Base-by-base conservation (phyloP, 30 jellyfish, hydroid and myxozoan species). In the Rhopilema esculentum region DNA sequence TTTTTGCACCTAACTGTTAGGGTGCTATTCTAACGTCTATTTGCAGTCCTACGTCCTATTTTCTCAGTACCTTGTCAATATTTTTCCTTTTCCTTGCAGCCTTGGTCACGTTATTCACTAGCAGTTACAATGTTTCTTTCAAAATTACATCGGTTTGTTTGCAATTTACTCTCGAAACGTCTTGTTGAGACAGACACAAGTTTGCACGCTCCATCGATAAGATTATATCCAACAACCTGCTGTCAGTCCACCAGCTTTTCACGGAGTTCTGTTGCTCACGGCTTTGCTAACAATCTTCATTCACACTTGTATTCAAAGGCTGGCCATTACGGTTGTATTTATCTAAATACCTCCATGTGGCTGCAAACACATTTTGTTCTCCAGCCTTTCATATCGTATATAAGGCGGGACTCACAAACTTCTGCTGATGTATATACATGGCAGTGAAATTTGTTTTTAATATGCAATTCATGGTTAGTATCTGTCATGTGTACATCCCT, bases 341-440 rank as follows among this genome's bases (percentile, higher is more conserved):
- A 66, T 19, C 30, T 66, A 32, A 66, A 66, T 23, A 23, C 1
- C 50, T 66, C 16, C 77, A 9, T 66, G 77, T 66, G 77, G 77
- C 77, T 20, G 77, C 33, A 66, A 66, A 66, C 77, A 66, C 6
- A 19, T 4, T 23, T 32, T 32, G 17, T 32, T 32, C 33, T 66
- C 29, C 50, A 32, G 77, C 30, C 77, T 8, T 19, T 32, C 33
- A 1, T 66, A 28, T 28, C 30, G 16, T 23, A 6, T 18, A 21
- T 66, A 23, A 32, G 77, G n/a, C 33, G 51, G 49, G 77, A 4
- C 8, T 16, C 23, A 16, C 33, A 20, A 23, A 23, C 33, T 66
- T 16, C 9, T 16, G 33, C 23, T 23, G 18, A 32, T n/a, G 33
- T 66, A 20, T 2, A 66, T 23, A 19, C 77, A 66, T 20, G 8